Percentiles rank a stretch among this genome's conserved stretches.
These are phyloP conservation scores for Microtus obscurus DNA, from an alignment of 2,797 vertebrate species.

Conservation along the genomic window DNA sequence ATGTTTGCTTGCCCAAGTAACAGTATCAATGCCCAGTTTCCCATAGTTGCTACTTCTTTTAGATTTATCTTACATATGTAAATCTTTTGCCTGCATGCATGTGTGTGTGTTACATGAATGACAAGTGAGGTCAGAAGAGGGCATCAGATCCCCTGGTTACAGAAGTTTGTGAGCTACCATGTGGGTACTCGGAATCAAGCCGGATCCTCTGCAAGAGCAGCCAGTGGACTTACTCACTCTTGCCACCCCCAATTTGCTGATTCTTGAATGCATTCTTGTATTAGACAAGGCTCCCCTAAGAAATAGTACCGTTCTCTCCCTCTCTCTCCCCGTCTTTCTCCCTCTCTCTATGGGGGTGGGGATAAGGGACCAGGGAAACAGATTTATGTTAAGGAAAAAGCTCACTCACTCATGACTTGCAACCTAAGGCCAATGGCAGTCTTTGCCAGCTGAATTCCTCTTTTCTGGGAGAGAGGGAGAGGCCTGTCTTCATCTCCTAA, in stretches of 20 bases:
- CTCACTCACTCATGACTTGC: background rate
- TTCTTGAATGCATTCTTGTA: background rate
- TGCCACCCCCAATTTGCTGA: background rate
- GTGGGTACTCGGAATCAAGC: background rate
- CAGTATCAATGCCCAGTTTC: background rate
- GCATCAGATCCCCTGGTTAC: too few relatives aligned
- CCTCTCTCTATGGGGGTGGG: background rate
- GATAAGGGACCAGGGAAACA: background rate
- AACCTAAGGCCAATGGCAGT: background rate
- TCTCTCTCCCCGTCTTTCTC: too few relatives aligned
- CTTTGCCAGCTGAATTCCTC: background rate
- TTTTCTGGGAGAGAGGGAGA: background rate
- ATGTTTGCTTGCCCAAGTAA: background rate
- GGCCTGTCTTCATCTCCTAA: background rate
- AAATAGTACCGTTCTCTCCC: background rate
- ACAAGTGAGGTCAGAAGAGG: background rate
- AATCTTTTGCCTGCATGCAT: background rate
- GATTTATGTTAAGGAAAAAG: background rate
- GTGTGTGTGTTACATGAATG: background rate
- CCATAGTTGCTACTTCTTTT: background rate
- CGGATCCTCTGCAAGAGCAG: background rate
- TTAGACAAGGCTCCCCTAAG: background rate
- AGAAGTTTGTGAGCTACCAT: background rate
- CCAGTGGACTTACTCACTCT: background rate
- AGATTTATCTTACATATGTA: background rate